Evolutionary conservation across 2,797 vertebrate species (phyloP).

Genomic region (Hylomyscus alleni): DNA sequence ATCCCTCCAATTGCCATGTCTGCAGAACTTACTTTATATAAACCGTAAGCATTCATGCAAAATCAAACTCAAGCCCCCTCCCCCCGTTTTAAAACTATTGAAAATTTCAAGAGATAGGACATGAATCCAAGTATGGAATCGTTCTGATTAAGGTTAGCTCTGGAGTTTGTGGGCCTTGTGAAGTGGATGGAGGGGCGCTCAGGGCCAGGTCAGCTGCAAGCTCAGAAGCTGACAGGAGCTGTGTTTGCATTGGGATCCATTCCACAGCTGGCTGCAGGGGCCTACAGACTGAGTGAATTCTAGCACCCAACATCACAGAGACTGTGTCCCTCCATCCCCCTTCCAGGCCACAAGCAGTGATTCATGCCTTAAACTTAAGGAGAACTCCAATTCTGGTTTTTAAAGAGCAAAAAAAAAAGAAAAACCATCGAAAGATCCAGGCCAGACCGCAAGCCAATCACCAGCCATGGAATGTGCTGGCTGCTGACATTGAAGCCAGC

Average conservation of each 20-base stretch:
- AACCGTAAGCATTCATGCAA: background rate
- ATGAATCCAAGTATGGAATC: background rate
- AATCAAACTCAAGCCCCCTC: background rate
- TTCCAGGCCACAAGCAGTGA: constrained; percentile 58
- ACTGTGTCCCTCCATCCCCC: background rate
- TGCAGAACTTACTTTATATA: background rate
- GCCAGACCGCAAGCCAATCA: constrained; percentile 79
- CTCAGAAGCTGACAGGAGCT: background rate
- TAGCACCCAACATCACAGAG: rapidly evolving
- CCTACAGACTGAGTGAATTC: background rate
- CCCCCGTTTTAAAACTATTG: background rate
- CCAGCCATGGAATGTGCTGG: constrained; percentile 80
- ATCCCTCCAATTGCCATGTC: background rate
- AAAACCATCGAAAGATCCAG: constrained; percentile 31
- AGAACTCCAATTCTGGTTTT: constrained; percentile 65
- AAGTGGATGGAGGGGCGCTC: background rate
- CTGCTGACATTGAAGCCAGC: constrained; percentile 48
- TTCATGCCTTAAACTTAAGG: constrained; percentile 70
- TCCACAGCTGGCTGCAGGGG: background rate
- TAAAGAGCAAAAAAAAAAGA: constrained; percentile 69
- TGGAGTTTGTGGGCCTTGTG: background rate
- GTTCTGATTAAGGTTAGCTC: background rate
- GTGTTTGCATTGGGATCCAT: background rate
- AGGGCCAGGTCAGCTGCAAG: background rate
- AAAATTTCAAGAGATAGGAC: background rate